Conservation (phyloP, 2,113 vertebrate genomes). For the Otus sunia region DNA sequence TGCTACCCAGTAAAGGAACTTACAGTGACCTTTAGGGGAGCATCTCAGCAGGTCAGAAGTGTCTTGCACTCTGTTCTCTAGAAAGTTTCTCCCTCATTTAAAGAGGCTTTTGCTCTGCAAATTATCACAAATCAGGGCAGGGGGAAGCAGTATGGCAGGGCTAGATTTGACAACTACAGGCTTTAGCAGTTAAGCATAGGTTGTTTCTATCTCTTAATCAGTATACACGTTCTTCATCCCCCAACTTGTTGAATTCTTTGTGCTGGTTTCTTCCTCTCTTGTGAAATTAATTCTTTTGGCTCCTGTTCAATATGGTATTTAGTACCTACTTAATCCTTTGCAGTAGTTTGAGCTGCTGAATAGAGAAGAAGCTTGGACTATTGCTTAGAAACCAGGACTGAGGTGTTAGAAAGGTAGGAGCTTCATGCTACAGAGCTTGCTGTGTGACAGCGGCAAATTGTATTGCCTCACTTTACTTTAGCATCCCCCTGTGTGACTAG, state of each 20-base stretch:
- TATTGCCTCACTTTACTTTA: neutral
- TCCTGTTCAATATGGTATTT: neutral
- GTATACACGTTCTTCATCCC: neutral
- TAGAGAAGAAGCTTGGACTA: neutral
- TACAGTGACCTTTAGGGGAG: neutral
- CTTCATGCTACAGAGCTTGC: neutral
- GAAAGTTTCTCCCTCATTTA: neutral
- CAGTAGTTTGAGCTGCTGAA: neutral
- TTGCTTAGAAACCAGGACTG: constrained; percentile 10
- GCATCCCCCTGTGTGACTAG: neutral
- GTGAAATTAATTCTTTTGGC: constrained; percentile 32
- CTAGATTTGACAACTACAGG: neutral
- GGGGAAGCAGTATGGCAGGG: neutral
- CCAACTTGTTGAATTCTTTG: neutral
- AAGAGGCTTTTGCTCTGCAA: neutral
- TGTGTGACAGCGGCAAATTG: neutral
- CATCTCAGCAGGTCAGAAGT: neutral
- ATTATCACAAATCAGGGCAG: neutral
- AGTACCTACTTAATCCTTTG: constrained; percentile 27
- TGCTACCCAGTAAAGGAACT: neutral
- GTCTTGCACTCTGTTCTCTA: neutral
- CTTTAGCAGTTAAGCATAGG: neutral
- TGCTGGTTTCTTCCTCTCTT: neutral
- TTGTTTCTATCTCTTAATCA: neutral
- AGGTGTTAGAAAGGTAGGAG: neutral